A percentile compares a stretch with the other conserved stretches of the same genome.
These are phyloP conservation scores for Tridacna crocea DNA, from an alignment of 2,888 invertebrate genomes.

Conservation along the genomic window DNA sequence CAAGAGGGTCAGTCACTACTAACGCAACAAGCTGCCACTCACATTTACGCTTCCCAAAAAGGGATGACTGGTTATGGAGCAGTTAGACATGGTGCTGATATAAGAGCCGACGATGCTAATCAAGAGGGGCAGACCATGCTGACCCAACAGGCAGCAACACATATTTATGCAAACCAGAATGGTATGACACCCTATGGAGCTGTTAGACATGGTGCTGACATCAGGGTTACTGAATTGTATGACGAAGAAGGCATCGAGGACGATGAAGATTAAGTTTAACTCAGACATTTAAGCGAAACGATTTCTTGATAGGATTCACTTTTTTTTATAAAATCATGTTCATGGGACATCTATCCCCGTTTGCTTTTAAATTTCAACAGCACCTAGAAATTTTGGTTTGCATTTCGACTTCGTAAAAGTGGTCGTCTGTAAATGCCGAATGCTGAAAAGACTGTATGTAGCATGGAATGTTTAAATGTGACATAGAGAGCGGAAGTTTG, in stretches of 20 bases:
- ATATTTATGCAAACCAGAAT: conserved; percentile 78
- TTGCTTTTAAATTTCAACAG: not conserved
- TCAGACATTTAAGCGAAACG: not conserved
- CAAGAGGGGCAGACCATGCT: conserved; percentile 53
- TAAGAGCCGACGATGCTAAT: conserved; percentile 65
- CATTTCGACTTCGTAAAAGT: conserved; percentile 20
- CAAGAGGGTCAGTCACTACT: conserved; percentile 78
- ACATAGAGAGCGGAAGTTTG: conserved; percentile 2
- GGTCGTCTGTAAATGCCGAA: conserved; percentile 8
- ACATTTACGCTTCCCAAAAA: conserved; percentile 81
- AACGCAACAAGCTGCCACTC: conserved; percentile 82
- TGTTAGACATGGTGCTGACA: conserved; percentile 81
- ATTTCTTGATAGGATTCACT: not conserved
- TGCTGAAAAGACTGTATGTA: not conserved
- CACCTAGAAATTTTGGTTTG: conserved; percentile 14
- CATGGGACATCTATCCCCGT: not conserved
- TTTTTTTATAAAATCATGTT: not conserved
- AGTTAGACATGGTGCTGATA: conserved; percentile 81
- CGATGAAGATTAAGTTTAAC: conserved; percentile 38
- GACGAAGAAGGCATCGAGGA: conserved; percentile 71
- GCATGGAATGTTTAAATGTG: conserved; percentile 18
- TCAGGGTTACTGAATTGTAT: conserved; percentile 78
- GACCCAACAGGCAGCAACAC: conserved; percentile 76
- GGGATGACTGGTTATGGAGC: conserved; percentile 79
- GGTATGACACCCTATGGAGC: conserved; percentile 81